Percentiles rank a stretch among this genome's conserved stretches.
phyloP scores from a whole-genome alignment of 2,113 vertebrate genomes.

The Strigops habroptila region DNA sequence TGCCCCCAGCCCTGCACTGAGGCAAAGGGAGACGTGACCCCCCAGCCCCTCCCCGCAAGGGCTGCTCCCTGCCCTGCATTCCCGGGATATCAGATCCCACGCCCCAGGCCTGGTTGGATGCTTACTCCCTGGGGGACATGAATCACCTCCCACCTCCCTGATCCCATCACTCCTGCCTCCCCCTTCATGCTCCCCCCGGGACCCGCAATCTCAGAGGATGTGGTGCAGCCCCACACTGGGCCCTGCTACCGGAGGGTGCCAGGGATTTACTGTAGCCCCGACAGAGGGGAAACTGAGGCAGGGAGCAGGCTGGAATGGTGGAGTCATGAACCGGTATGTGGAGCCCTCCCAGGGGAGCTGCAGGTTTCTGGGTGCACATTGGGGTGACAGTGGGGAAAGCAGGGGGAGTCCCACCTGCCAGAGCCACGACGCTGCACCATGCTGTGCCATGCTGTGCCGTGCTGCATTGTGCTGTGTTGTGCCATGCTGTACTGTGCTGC shows the following conservation, averaged over 20 bases:
- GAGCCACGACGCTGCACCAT: not conserved
- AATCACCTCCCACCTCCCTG: not conserved
- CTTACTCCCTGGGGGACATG: not conserved
- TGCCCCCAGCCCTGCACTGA: not conserved
- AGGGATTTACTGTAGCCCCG: not conserved
- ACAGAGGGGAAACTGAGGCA: not conserved
- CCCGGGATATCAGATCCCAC: not conserved
- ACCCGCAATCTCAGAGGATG: accelerated
- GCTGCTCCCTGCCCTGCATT: not conserved
- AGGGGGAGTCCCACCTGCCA: not conserved
- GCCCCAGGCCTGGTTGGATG: not conserved
- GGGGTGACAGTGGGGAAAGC: not conserved
- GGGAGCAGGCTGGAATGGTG: too few relatives aligned
- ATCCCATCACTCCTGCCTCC: not conserved
- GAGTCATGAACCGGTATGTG: accelerated
- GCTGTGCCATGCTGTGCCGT: not conserved
- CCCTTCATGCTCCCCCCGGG: accelerated
- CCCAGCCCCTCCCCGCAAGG: not conserved
- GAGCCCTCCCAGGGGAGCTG: not conserved
- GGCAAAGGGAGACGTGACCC: not conserved
- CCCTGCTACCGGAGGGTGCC: accelerated
- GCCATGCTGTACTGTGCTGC: not conserved
- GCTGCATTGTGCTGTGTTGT: not conserved
- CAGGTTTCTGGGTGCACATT: not conserved
- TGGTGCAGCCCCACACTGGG: not conserved